Conservation (phyloP, 1,140 invertebrate species). For the Drosophila pallidifrons region DNA sequence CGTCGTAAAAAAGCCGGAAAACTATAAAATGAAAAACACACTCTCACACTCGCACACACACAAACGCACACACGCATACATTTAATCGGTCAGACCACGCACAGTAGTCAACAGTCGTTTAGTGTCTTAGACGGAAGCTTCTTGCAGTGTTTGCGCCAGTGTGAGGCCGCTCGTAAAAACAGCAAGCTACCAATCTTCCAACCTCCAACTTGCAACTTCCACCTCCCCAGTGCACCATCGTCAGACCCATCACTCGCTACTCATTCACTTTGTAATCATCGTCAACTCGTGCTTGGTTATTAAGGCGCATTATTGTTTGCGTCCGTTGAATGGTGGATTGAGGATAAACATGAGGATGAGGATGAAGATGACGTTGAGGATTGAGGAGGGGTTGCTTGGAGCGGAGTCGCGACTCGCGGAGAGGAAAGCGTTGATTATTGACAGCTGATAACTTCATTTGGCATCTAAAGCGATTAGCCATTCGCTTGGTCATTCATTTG, state of each 20-base stretch:
- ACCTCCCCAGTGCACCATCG: neutral
- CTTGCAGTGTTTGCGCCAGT: constrained; percentile 48
- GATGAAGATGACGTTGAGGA: too few species aligned
- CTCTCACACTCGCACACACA: constrained; percentile 33
- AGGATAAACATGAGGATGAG: too few species aligned
- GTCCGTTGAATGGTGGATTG: constrained; percentile 18
- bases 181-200: constrained; percentile 54
- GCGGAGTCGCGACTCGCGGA: constrained; percentile 22
- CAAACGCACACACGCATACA: constrained; percentile 29
- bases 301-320: constrained; percentile 66
- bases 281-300: constrained; percentile 54
- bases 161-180: constrained; percentile 65
- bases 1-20: constrained; percentile 79
- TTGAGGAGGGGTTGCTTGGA: too few species aligned
- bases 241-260: neutral
- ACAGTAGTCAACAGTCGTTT: constrained; percentile 52
- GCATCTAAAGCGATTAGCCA: constrained; percentile 27
- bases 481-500: neutral
- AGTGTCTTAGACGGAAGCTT: constrained; percentile 55
- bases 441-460: constrained; percentile 60
- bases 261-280: constrained; percentile 36
- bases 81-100: constrained; percentile 56
- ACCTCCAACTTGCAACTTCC: constrained; percentile 22
- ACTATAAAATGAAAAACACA: constrained; percentile 82
- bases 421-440: constrained; percentile 51